Percentiles rank a stretch among this genome's conserved stretches.
Conservation (phyloP, 1,140 invertebrate species). For the Pachypsylla venusta region DNA sequence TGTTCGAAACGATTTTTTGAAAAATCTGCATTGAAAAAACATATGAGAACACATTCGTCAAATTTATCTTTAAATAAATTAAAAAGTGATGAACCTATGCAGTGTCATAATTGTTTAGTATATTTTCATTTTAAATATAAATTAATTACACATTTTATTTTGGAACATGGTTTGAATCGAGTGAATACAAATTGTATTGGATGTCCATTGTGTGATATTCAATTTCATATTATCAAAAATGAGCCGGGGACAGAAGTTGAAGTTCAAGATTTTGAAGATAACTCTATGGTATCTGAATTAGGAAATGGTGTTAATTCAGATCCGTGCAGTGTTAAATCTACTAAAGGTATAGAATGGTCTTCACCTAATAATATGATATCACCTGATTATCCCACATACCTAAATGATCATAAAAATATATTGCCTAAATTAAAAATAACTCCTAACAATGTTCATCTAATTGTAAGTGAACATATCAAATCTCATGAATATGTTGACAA, state of each 20-base stretch:
- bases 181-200: not conserved
- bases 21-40: not conserved
- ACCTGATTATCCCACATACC: not conserved
- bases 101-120: not conserved
- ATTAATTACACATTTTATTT: not conserved
- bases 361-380: not conserved
- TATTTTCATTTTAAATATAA: conserved; percentile 2
- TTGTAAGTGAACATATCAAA: not conserved
- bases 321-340: not conserved
- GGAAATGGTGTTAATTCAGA: too few relatives aligned
- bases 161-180: not conserved
- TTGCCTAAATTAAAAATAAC: not conserved
- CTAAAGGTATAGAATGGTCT: not conserved
- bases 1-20: conserved; percentile 2
- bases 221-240: not conserved
- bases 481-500: conserved; percentile 1
- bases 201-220: conserved; percentile 3
- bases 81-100: not conserved
- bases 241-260: not conserved
- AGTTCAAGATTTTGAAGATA: not conserved
- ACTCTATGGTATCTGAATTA: not conserved
- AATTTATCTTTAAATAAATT: not conserved
- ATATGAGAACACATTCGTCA: not conserved
- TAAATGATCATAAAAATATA: not conserved
- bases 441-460: not conserved